Evolutionary conservation across 2,888 invertebrate species (phyloP).

Genomic region (Lithophane leautieri): DNA sequence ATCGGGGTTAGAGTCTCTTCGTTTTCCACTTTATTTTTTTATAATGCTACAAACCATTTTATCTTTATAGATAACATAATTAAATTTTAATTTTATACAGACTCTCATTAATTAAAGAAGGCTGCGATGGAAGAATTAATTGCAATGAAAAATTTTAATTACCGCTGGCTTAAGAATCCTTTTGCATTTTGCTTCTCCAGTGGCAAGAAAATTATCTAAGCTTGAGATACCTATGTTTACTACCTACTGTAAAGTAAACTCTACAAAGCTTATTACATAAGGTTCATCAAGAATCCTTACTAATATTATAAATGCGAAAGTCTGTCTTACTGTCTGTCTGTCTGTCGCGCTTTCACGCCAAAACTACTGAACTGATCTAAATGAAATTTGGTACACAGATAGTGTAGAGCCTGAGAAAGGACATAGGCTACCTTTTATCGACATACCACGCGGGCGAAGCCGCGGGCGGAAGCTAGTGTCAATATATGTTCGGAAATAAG

Average conservation of each 20-base stretch:
- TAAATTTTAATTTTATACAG: background rate
- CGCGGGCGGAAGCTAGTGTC: too few relatives aligned
- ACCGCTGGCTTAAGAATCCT: background rate
- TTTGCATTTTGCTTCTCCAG: background rate
- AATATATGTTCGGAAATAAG: background rate
- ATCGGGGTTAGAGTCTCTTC: background rate
- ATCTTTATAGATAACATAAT: background rate
- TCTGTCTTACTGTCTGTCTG: too few relatives aligned
- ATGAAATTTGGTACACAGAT: too few relatives aligned
- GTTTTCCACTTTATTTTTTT: background rate
- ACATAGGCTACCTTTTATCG: too few relatives aligned
- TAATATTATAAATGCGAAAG: too few relatives aligned
- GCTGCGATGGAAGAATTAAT: background rate
- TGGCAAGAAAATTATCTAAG: background rate
- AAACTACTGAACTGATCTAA: too few relatives aligned
- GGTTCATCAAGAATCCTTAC: background rate
- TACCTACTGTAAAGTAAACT: background rate
- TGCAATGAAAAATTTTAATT: background rate
- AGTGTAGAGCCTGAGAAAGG: too few relatives aligned
- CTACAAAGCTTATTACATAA: background rate
- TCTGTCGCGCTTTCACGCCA: too few relatives aligned
- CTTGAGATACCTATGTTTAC: background rate
- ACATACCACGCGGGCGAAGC: too few relatives aligned
- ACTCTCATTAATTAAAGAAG: background rate
- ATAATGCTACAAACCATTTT: background rate